These are phyloP conservation scores for Stichodactyla mertensii DNA, from an alignment of 64 coral and sea anemone species.

Conservation along the genomic window DNA sequence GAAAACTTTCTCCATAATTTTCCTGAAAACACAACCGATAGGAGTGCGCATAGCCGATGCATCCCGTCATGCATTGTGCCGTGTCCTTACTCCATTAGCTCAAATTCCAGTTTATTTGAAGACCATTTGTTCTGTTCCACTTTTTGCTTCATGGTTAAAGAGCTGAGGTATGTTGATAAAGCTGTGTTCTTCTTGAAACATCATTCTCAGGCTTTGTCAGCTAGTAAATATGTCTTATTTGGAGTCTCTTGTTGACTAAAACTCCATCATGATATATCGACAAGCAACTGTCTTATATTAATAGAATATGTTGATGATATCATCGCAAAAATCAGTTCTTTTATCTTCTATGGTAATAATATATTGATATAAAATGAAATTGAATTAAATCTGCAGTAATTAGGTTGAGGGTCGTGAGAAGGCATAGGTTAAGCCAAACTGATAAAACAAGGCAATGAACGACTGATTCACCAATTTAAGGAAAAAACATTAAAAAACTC, in stretches of 20 bases:
- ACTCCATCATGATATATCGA: not conserved
- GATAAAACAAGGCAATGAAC: not conserved
- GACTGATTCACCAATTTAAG: not conserved
- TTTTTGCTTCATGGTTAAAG: not conserved
- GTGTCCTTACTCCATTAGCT: no score
- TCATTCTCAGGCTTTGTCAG: not conserved
- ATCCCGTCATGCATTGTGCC: no score
- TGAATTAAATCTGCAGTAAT: not conserved
- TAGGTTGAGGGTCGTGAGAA: not conserved
- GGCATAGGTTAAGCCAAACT: slow-evolving; percentile 1
- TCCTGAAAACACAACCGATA: no score
- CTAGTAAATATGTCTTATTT: not conserved
- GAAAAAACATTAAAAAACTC: not conserved
- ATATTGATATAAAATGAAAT: not conserved
- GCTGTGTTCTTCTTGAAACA: not conserved
- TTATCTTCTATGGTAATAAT: not conserved
- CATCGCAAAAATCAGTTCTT: not conserved
- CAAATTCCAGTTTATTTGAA: no score
- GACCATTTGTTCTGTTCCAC: not conserved
- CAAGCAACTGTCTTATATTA: not conserved
- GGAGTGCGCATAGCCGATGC: no score
- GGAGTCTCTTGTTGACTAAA: not conserved
- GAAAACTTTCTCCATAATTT: no score
- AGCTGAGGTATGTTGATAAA: not conserved
- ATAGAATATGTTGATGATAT: not conserved